These are phyloP conservation scores for Arnoldichthys spilopterus DNA, from an alignment of 2,797 vertebrate species.

Conservation along the genomic window DNA sequence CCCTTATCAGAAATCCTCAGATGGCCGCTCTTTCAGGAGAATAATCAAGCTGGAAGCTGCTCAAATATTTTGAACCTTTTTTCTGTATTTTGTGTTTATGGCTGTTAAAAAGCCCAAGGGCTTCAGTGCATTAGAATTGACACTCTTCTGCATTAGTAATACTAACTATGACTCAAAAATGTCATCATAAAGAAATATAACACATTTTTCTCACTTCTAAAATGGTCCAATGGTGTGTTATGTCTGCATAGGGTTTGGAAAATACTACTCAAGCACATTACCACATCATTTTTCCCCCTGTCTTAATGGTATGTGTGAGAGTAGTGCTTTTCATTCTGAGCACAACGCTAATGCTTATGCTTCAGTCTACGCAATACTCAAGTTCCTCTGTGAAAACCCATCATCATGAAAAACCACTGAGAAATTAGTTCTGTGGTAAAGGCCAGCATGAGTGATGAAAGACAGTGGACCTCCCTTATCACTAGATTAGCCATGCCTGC, in stretches of 20 bases:
- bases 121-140: not conserved
- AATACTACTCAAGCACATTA: not conserved
- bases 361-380: not conserved
- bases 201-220: not conserved
- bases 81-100: not conserved
- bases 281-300: constrained; percentile 1
- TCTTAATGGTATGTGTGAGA: constrained; percentile 1
- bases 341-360: not conserved
- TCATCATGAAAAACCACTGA: not conserved
- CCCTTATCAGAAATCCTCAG: constrained; percentile 5
- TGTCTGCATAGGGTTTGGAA: constrained; percentile 3
- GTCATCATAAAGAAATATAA: not conserved
- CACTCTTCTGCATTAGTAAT: not conserved
- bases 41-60: not conserved
- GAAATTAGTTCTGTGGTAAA: not conserved
- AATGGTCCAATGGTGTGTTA: not conserved
- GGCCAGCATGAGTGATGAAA: constrained; percentile 5
- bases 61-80: not conserved
- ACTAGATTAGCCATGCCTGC: not conserved
- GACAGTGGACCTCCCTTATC: not conserved
- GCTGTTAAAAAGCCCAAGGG: not conserved
- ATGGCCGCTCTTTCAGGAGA: not conserved
- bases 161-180: not conserved
- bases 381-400: not conserved
- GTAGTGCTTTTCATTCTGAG: not conserved